Base-by-base conservation (phyloP, 2,888 invertebrate species). In the Troides oblongomaculatus region DNA sequence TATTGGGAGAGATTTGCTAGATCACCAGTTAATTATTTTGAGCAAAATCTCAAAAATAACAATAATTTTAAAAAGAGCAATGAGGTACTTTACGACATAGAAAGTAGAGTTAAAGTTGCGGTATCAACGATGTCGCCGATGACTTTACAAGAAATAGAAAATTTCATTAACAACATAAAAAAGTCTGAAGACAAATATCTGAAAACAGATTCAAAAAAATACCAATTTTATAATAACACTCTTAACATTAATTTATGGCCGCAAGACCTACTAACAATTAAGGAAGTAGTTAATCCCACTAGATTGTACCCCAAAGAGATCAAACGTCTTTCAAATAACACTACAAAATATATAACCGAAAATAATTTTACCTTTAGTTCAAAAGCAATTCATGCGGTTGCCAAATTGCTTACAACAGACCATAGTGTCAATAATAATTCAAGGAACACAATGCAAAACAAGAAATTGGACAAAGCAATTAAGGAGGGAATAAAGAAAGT, bases 1-100 rank as follows among this genome's bases (percentile, higher is more conserved):
- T 89, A 84, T 75, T 91, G 90, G 90, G 92, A 92, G 68, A 83
- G 91, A 74, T 87, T 84, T 65, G 83, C 88, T 1, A 83, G 92
- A 74, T 91, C 92, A 14, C 89, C 89, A 2, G 72, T 85, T 25
- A 78, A 80, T 70, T 70, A 72, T 8, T 64, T 75, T n/a, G 66
- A 74, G 71, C 72, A 70, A 53, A 75, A 75, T 72, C 73, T 71
- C 57, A 77, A 76, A 69, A 81, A 80, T 74, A 73, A 78, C 63
- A 77, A 81, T 7, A 73, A 78, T 69, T 69, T 80, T 1, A 82
- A 79, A 69, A 79, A 78, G 30, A 86, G 84, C 68, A 83, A 85
- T 70, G 88, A 90, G 76, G 74, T 84, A 71, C 79, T 91, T 60
- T 82, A 82, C 36, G 83, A 86, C 71, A 79, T 92, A 43, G 92